phyloP scores from a whole-genome alignment of 2,113 vertebrate species.

The Pelecanus crispus region DNA sequence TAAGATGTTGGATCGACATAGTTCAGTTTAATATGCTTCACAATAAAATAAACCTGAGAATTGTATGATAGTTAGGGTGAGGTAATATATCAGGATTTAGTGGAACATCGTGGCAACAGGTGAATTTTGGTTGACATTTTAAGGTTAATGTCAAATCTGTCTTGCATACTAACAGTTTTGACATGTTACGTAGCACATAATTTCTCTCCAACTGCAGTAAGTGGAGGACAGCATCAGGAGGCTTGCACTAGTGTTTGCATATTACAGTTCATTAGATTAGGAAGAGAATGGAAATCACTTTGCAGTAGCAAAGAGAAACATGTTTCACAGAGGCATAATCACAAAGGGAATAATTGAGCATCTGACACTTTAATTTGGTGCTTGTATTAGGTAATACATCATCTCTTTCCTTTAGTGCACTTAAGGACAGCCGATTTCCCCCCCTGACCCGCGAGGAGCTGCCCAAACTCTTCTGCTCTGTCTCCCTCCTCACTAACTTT shows the following conservation, averaged over 20 bases:
- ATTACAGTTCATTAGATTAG: not conserved
- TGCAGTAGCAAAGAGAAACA: not conserved
- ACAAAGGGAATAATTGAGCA: not conserved
- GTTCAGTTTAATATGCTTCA: not conserved
- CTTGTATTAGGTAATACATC: not conserved
- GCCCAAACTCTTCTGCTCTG: constrained; percentile 86
- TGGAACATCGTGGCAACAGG: not conserved
- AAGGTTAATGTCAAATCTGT: not conserved
- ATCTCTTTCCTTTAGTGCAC: constrained; percentile 74
- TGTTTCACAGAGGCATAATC: not conserved
- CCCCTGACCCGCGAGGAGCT: constrained; percentile 85
- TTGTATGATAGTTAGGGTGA: not conserved
- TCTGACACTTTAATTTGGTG: not conserved
- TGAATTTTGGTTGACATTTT: not conserved
- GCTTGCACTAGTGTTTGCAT: not conserved
- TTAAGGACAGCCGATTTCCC: constrained; percentile 87
- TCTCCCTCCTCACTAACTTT: constrained; percentile 87
- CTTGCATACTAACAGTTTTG: not conserved
- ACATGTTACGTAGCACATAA: not conserved
- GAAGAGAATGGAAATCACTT: not conserved
- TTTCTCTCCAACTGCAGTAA: not conserved
- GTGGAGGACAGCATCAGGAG: not conserved
- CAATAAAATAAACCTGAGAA: not conserved
- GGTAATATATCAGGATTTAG: not conserved
- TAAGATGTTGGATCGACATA: not conserved